Base-by-base conservation (phyloP, 2,888 invertebrate species). In the Diarsia dahlii region DNA sequence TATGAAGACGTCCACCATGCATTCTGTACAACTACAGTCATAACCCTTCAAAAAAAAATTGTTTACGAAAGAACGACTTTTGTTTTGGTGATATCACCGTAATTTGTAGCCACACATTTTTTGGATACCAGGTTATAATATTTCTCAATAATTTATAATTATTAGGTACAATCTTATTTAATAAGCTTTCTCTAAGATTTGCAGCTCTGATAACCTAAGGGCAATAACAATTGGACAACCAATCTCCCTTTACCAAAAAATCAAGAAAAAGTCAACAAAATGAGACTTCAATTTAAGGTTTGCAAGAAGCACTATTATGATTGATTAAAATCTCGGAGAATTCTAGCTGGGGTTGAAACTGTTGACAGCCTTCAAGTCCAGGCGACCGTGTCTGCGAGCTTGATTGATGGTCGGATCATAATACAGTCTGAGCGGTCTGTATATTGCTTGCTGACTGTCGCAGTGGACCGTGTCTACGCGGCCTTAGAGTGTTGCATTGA, bases 391-490 rank as follows among this genome's bases (percentile, higher is more conserved):
- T 64, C 65, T 54, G 76, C 52, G 6, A 9, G 34, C 50, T 71
- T 83, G 85, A 83, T 85, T 71, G 83, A 83, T 78, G 83, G 62
- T 20, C 45, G 65, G 52, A 82, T 82, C 82, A 84, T 73, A 69
- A 65, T 28, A 82, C 78, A 73, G 72, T 15, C 20, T 45, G 60
- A 65, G 62, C 34, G 52, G 34, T 58, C 71, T 78, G 83, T 82
- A 71, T 60, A 77, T 78, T 82, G 64, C 45, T 63, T 63, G 13
- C 46, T 68, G 64, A 68, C 73, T 58, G 50, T 39, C 20, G 23
- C 67, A 71, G 65, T 62, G 56, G 71, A 58, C 69, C 45, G 52
- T 63, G 48, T 81, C 69, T 12, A n/a, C 46, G 12, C 6, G 9
- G 50, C 23, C 46, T 81, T 50, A 71, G 48, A 80, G 2, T 5